Evolutionary conservation across 2,888 invertebrate species (phyloP), one percentile per base, ranked within the genome.

Genomic region (Idaea straminata): DNA sequence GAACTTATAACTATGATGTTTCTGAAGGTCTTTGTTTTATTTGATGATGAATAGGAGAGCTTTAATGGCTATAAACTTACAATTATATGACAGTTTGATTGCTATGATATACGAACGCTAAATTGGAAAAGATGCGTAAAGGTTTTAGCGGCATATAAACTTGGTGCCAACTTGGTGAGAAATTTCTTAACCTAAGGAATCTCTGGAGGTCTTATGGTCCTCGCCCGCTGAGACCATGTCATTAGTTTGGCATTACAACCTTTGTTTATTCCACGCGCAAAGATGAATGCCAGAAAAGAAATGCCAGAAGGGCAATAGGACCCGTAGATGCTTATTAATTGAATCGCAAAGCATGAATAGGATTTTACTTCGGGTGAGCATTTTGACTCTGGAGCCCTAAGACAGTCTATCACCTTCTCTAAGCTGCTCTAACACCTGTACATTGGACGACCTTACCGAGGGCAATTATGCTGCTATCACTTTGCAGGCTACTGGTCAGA

Each of bases 1-100:
- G 25, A 34, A 16, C 34, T 67, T 62, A 59, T 58, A 60, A 60
- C 15, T 57, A 38, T n/a, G 10, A 59, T 16, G 58, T 15, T 62
- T 15, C 10, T 38, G n/a, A 36, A 47, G 7, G 62, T 47, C 7
- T 47, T n/a, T 47, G 16, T 57, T 36, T 47, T 57, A 47, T 6
- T 36, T 35, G 36, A 61, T 15, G 15, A 36, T 36, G 61, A 35
- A 38, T 38, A 25, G 61, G 61, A 47, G 10, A 47, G 47, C 5
- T 47, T 47, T 47, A 47, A 10, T 10, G 47, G 36, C 25, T 25
- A 25, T 36, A 47, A 13, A 47, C 47, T 47, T 47, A 13, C 7
- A 10, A 47, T 47, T 47, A 4, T 7, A 47, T 47, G 0, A 47
- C 47, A 4, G 3, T 36, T 36, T 47, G 7, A 7, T 7, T 47